Conservation (phyloP, 2,113 vertebrate genomes). For the Ibidorhyncha struthersii region DNA sequence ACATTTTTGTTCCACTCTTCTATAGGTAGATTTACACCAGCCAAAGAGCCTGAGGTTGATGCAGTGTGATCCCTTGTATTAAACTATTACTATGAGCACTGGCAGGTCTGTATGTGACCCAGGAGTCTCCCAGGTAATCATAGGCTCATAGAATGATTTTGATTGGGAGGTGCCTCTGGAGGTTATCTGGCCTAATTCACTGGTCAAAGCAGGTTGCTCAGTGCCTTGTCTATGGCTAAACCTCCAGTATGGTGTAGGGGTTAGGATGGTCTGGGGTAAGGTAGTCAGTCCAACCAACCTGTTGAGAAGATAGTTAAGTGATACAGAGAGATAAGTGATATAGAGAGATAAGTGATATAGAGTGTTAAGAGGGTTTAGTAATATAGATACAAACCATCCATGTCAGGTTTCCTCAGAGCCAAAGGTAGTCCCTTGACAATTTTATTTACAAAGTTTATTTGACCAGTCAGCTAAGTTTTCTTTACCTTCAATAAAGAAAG, state of each 20-base stretch:
- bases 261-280: not conserved
- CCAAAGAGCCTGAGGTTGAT: too few species aligned
- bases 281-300: not conserved
- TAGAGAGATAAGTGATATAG: not conserved
- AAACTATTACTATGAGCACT: not conserved
- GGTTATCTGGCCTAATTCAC: not conserved
- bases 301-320: not conserved
- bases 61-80: rapidly evolving
- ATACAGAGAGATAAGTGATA: not conserved
- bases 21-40: not conserved
- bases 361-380: not conserved
- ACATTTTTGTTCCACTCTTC: not conserved
- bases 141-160: not conserved
- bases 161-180: not conserved
- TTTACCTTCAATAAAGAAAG: not conserved
- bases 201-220: not conserved
- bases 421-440: not conserved
- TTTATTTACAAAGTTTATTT: not conserved
- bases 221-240: not conserved
- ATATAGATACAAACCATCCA: not conserved
- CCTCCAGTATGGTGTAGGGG: not conserved
- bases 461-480: not conserved
- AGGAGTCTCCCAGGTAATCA: not conserved
- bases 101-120: too few species aligned
- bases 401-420: not conserved